phyloP scores from a whole-genome alignment of 2,888 invertebrate species.

The Bombyx huttoni region DNA sequence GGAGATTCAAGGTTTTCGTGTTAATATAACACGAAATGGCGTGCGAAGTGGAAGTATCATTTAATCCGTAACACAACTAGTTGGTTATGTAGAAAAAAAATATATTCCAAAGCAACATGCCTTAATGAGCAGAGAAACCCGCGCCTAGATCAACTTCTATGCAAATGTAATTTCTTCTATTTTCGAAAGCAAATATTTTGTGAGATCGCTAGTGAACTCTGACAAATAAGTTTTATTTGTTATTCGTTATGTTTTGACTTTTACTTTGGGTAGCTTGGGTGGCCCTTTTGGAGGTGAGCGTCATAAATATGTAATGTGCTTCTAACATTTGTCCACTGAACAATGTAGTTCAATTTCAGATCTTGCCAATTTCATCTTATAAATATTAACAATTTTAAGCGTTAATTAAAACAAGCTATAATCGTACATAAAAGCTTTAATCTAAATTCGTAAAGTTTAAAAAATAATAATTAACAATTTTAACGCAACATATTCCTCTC shows the following conservation, averaged over 20 bases:
- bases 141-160: constrained; percentile 41
- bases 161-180: constrained; percentile 55
- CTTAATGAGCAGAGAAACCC: constrained; percentile 60
- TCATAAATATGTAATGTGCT: not conserved
- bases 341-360: no score
- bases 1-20: not conserved
- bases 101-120: constrained; percentile 43
- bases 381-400: no score
- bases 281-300: not conserved
- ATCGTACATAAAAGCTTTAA: no score
- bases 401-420: no score
- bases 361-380: no score
- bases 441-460: no score
- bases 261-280: constrained; percentile 11
- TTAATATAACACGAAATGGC: not conserved
- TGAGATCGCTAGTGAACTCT: constrained; percentile 28
- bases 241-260: constrained; percentile 25
- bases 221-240: constrained; percentile 18
- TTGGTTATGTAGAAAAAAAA: not conserved
- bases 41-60: not conserved
- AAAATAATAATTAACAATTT: no score
- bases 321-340: not conserved
- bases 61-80: not conserved
- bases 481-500: no score
- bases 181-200: constrained; percentile 46